Evolutionary conservation across 37 sponge, comb jelly and placozoan genomes (phyloP).

Genomic region (Hexactinellida sp.): DNA sequence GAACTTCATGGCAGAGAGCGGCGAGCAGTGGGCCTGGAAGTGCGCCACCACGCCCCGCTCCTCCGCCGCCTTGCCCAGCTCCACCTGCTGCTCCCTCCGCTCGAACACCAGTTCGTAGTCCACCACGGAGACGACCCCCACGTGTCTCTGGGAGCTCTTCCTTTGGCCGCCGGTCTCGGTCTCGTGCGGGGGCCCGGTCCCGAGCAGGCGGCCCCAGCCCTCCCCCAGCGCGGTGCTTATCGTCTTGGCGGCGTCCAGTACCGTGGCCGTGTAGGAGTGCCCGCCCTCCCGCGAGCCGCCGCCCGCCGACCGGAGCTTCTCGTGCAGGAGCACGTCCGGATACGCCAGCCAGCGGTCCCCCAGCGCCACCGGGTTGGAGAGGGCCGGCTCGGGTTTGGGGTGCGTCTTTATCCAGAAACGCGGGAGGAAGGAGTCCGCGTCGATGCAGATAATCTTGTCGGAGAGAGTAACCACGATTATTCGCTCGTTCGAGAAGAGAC

Average conservation of each 20-base stretch:
- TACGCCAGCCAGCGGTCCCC: slow-evolving; percentile 87
- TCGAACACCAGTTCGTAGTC: neutral
- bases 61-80: slow-evolving; percentile 14
- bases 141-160: neutral
- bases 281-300: slow-evolving; percentile 36
- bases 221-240: slow-evolving; percentile 45
- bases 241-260: slow-evolving; percentile 51
- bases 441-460: neutral
- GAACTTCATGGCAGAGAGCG: neutral
- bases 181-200: neutral
- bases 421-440: neutral
- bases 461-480: neutral
- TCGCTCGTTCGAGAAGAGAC: neutral
- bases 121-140: neutral
- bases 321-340: slow-evolving; percentile 40
- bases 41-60: slow-evolving; percentile 62
- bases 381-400: slow-evolving; percentile 11
- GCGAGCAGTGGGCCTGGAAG: slow-evolving; percentile 47
- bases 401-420: neutral
- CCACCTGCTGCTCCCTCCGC: slow-evolving; percentile 9
- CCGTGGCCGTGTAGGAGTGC: slow-evolving; percentile 54
- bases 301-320: slow-evolving; percentile 47
- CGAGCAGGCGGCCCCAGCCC: slow-evolving; percentile 19
- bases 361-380: slow-evolving; percentile 67
- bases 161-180: neutral